Conservation (phyloP, 1,140 invertebrate species). For the Drosophila grimshawi region DNA sequence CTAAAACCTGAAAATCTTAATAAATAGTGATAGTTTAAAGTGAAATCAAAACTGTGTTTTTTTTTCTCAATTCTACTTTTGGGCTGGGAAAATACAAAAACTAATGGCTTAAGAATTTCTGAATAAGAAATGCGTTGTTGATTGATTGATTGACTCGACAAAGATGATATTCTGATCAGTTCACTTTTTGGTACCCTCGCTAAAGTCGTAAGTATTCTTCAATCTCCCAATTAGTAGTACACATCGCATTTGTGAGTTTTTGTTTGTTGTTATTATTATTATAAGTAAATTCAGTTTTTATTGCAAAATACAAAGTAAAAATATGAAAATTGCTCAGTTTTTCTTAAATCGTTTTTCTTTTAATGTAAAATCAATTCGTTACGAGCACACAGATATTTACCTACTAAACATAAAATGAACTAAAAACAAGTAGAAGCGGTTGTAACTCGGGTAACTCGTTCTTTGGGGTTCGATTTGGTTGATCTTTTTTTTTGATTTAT, state of each 20-base stretch:
- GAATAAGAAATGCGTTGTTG: background rate
- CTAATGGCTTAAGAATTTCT: background rate
- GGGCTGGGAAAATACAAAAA: background rate
- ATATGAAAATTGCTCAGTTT: slow-evolving; percentile 78
- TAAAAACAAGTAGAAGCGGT: slow-evolving; percentile 66
- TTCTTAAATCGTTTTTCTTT: slow-evolving; percentile 66
- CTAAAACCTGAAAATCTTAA: slow-evolving; percentile 52
- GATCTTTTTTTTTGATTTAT: slow-evolving; percentile 35
- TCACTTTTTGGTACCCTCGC: too few relatives aligned
- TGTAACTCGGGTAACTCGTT: slow-evolving; percentile 67
- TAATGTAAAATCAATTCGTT: slow-evolving; percentile 78
- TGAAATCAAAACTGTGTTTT: slow-evolving; percentile 8
- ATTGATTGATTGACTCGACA: background rate
- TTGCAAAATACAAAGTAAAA: slow-evolving; percentile 82
- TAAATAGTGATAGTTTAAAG: slow-evolving; percentile 77
- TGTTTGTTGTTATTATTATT: slow-evolving; percentile 61
- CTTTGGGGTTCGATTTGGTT: slow-evolving; percentile 49
- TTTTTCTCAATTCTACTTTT: background rate
- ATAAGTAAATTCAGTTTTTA: slow-evolving; percentile 74
- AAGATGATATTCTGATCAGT: too few relatives aligned
- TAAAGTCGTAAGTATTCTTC: background rate
- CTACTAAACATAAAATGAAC: slow-evolving; percentile 83
- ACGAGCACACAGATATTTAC: slow-evolving; percentile 82
- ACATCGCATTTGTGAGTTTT: slow-evolving; percentile 18
- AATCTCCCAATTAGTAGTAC: slow-evolving; percentile 33